Base-by-base conservation (phyloP, 2,888 invertebrate genomes). In the Prosapia bicincta region DNA sequence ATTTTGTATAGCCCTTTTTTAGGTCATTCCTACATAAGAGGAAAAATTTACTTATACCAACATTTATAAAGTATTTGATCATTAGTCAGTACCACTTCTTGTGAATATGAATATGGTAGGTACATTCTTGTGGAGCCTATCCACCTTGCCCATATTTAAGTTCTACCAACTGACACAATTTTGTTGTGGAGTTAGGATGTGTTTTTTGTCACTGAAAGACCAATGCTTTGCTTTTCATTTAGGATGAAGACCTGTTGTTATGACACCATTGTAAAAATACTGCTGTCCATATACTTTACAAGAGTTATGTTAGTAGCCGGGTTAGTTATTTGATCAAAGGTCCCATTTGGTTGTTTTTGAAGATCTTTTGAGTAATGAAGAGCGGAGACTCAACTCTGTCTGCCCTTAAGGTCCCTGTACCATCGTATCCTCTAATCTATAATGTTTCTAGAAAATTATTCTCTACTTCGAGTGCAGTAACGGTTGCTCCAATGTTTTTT, bases 261-360 rank as follows among this genome's bases (percentile, higher is more conserved):
- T 74, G 76, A 74, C 5, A 67, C 76, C 43, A 78, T 69, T 5
- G 78, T 76, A 54, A 79, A 76, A 38, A 76, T 76, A 71, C 65
- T 70, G 70, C 76, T 77, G 68, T 78, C 77, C 23, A 70, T 32
- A 73, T 75, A 77, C 71, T 32, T 77, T 20, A 70, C 68, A 28
- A 77, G 30, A 10, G 75, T 30, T 71, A 77, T 73, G 38, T 38
- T 38, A 2, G 10, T 13, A 15, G 9, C 38, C 15, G 38, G 9
- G 10, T 38, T 15, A 13, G 38, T 38, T 9, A 38, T 38, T 38
- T 38, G 38, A 15, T 38, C 13, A 38, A 38, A 38, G 15, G 38
- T 38, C 15, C n/a, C n/a, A n/a, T 38, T n/a, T n/a, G n/a, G n/a
- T n/a, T n/a, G n/a, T n/a, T n/a, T 38, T 38, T 38, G 9, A 9